Evolutionary conservation across 2,113 vertebrate species (phyloP), one percentile per base, ranked within the genome.

Genomic region (Archocentrus centrarchus): DNA sequence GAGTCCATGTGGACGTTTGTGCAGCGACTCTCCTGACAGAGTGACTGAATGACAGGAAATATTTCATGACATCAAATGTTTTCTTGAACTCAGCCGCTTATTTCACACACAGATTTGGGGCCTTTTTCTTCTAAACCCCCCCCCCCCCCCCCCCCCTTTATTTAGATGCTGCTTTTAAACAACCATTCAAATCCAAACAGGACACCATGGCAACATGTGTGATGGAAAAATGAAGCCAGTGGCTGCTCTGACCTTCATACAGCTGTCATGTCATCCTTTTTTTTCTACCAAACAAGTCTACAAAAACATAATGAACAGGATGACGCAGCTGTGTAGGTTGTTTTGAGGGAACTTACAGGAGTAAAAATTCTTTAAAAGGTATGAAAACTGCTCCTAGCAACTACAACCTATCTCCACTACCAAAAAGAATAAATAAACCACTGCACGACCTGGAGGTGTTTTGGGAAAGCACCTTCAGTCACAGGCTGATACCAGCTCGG

Each of bases 1-100:
- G 27, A 6, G 62, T 79, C 7, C 30, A 30, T 30, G 18, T 2
- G 41, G 79, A 62, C 15, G 20, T 44, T 76, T 79, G 50, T 76
- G 60, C 32, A 50, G 77, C 7, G 5, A 39, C 55, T 55, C 0
- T 62, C 60, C 44, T 41, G 5, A 66, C 50, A 47, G 20, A 76
- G 68, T 50, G 75, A 79, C 73, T 59, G 80, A 82, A 70, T 76
- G 24, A 70, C 58, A 37, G 59, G 57, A 83, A 78, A 81, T 59
- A 22, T 83, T 79, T 80, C 30, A 53, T 10, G 7, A 18, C 15
- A 30, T 68, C 41, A 68, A 18, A 2, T 27, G n/a, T 81, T 77
- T 59, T 66, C 7, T 24, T 44, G 5, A 62, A 44, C 63, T 44
- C 37, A 66, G 7, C 41, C 18, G 27, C 0, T 15, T 68, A 47